Percentiles rank a stretch among this genome's conserved stretches.
These are phyloP conservation scores for Chrysotoxum bicinctum DNA, from an alignment of 2,888 invertebrate genomes.

Conservation along the genomic window DNA sequence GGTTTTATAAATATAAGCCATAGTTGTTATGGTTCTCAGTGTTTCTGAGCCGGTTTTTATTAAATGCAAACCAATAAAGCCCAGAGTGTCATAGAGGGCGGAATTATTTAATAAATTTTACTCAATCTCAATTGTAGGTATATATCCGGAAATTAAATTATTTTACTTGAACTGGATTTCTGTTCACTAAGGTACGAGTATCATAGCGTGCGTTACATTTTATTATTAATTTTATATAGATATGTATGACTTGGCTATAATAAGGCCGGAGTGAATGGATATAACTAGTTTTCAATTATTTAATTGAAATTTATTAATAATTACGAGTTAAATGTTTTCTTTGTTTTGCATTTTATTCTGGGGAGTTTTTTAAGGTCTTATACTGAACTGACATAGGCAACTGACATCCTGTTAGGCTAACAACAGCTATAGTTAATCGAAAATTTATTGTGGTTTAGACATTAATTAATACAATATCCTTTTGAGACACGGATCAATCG, in stretches of 20 bases:
- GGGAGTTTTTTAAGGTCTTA: background rate
- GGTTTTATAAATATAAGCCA: background rate
- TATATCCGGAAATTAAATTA: conserved; percentile 50
- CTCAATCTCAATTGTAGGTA: conserved; percentile 9
- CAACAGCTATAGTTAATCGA: background rate
- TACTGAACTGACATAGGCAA: background rate
- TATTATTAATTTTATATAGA: background rate
- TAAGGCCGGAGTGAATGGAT: background rate
- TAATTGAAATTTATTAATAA: background rate
- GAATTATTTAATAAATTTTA: conserved; percentile 50
- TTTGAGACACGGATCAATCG: background rate
- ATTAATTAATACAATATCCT: background rate
- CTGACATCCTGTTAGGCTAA: background rate
- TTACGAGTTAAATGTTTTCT: background rate
- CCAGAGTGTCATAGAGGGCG: conserved; percentile 46
- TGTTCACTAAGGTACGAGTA: background rate
- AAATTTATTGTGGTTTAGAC: background rate
- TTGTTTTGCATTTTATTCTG: background rate
- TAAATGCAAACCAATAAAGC: conserved; percentile 30
- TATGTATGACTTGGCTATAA: background rate
- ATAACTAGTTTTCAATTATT: background rate
- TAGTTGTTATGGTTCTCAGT: background rate
- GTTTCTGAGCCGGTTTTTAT: conserved; percentile 15
- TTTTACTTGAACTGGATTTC: conserved; percentile 36
- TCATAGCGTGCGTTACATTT: background rate